Conservation (phyloP, 2,113 vertebrate species). For the Labeo catla region DNA sequence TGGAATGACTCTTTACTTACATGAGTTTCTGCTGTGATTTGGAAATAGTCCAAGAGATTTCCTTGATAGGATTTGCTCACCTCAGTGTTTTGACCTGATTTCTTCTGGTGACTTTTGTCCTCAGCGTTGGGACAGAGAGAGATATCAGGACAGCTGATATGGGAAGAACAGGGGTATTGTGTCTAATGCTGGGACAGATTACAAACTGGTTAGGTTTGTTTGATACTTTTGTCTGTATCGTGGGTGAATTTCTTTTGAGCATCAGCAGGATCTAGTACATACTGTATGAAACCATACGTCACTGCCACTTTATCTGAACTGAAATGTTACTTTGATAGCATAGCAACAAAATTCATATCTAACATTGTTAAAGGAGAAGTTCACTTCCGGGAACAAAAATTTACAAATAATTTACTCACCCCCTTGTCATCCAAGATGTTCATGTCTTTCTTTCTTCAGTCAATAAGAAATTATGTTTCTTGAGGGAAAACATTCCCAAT, state of each 20-base stretch:
- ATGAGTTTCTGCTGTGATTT: constrained; percentile 9
- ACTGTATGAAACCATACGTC: background rate
- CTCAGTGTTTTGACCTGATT: background rate
- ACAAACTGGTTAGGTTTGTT: background rate
- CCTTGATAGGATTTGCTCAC: constrained; percentile 1
- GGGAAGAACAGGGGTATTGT: background rate
- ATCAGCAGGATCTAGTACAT: background rate
- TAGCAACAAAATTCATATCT: background rate
- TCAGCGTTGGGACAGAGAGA: background rate
- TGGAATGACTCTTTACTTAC: background rate
- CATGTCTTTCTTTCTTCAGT: no score
- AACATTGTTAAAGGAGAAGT: no score
- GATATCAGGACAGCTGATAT: background rate
- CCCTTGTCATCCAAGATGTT: no score
- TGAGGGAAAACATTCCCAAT: no score
- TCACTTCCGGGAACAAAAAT: no score
- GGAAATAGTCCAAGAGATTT: constrained; percentile 15
- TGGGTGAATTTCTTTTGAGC: background rate
- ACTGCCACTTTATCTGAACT: background rate
- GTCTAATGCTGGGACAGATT: constrained; percentile 7
- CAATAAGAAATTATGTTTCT: no score
- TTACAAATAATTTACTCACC: no score
- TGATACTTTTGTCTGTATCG: background rate
- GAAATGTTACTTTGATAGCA: background rate
- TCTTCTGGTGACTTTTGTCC: background rate